These are phyloP conservation scores for Strix occidentalis DNA, from an alignment of 2,797 vertebrate species.

Conservation along the genomic window DNA sequence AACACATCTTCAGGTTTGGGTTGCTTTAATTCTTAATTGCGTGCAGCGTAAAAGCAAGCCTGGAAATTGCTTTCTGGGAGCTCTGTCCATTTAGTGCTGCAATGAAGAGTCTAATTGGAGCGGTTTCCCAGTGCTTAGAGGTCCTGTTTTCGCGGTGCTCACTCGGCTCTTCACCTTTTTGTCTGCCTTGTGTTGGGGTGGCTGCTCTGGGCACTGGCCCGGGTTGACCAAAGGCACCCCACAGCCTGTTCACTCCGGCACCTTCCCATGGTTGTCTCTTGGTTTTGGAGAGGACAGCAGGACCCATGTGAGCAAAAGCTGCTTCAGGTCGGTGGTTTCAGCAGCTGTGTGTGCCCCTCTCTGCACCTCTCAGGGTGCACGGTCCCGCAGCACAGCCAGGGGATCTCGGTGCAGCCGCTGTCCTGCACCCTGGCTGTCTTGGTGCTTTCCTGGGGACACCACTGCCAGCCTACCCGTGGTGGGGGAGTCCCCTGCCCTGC, in stretches of 20 bases:
- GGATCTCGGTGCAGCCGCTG: neutral
- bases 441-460: neutral
- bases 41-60: neutral
- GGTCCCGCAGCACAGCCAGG: neutral
- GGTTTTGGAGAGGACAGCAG: neutral
- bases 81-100: conserved; percentile 20
- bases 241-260: fast-evolving
- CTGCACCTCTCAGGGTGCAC: fast-evolving
- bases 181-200: fast-evolving
- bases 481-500: neutral
- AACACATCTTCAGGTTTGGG: conserved; percentile 17
- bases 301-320: neutral
- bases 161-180: neutral
- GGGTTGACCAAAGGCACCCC: fast-evolving
- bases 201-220: neutral
- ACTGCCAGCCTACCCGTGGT: fast-evolving
- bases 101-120: neutral
- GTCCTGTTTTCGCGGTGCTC: fast-evolving
- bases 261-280: neutral
- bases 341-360: neutral
- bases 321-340: neutral
- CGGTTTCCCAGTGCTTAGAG: neutral
- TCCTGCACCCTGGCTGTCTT: neutral
- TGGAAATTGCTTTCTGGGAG: conserved; percentile 34
- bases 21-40: conserved; percentile 54